Evolutionary conservation across 35 echinoderm and acorn worm genomes (phyloP).

Genomic region (Diadema setosum): DNA sequence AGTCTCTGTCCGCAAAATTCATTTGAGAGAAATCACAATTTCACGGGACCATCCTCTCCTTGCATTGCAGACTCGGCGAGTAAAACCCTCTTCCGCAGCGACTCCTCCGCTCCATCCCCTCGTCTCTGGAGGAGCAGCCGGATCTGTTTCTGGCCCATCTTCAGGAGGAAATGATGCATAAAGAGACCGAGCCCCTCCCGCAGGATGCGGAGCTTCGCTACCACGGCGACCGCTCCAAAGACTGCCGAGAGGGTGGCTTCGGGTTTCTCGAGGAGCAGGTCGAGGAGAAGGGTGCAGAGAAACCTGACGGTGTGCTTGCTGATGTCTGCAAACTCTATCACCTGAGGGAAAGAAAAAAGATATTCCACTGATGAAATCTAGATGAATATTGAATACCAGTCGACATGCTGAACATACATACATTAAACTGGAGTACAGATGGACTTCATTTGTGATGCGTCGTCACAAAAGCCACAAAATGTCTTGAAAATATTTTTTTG

Average conservation of each 20-base stretch:
- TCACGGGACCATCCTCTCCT: slow-evolving; percentile 30
- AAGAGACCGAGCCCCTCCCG: slow-evolving; percentile 81
- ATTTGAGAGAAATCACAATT: no score
- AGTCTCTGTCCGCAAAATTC: no score
- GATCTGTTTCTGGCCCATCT: not conserved
- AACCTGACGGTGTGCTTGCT: slow-evolving; percentile 77
- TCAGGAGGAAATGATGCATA: slow-evolving; percentile 86
- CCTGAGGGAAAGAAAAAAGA: slow-evolving; percentile 40
- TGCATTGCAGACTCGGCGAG: slow-evolving; percentile 43
- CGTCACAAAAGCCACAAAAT: no score
- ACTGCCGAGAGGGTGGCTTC: slow-evolving; percentile 19
- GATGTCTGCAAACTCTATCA: slow-evolving; percentile 96
- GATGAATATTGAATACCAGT: no score
- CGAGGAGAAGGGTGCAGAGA: slow-evolving; percentile 23
- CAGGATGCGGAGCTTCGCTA: slow-evolving; percentile 60
- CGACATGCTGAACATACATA: no score
- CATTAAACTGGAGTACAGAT: no score
- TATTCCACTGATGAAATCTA: not conserved
- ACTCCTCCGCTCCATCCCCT: not conserved
- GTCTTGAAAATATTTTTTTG: no score
- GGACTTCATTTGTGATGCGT: no score
- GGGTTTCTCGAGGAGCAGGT: slow-evolving; percentile 31
- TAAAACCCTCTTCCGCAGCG: slow-evolving; percentile 4
- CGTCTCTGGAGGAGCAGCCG: no score
- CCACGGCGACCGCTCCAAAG: slow-evolving; percentile 21